Conservation (phyloP, 2,113 vertebrate genomes). For the Vulpes vulpes region DNA sequence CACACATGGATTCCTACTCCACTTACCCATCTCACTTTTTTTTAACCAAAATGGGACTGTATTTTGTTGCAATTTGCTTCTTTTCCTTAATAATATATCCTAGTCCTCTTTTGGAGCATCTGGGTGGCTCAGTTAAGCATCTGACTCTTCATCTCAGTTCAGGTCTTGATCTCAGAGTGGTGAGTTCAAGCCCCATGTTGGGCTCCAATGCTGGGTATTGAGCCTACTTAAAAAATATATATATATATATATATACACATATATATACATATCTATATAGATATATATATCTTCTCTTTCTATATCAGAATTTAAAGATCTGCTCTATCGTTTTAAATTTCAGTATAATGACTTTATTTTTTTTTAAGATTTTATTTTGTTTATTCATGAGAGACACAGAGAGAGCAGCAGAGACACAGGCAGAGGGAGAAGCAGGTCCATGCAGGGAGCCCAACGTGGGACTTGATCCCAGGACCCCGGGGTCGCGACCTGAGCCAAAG, state of each 20-base stretch:
- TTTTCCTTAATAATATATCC: neutral
- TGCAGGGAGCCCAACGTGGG: too few species aligned
- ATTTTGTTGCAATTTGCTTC: neutral
- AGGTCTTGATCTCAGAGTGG: neutral
- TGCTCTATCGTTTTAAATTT: neutral
- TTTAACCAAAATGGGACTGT: neutral
- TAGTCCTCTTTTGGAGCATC: neutral
- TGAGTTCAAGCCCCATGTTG: neutral
- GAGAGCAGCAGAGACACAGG: too few species aligned
- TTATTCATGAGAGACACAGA: too few species aligned
- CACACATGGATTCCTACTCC: neutral
- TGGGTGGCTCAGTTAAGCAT: neutral
- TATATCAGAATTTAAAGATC: neutral
- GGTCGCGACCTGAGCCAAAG: too few species aligned
- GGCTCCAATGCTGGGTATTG: neutral
- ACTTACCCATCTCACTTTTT: neutral
- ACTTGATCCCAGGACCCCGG: too few species aligned
- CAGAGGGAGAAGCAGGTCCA: too few species aligned
- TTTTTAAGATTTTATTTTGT: too few species aligned
- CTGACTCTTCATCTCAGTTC: neutral
- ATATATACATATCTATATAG: too few species aligned
- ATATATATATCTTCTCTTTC: neutral
- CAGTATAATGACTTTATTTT: rapidly evolving
- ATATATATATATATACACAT: too few species aligned
- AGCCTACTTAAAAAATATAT: neutral